Conservation (phyloP, 2,888 invertebrate species). For the Leptothorax acervorum region DNA sequence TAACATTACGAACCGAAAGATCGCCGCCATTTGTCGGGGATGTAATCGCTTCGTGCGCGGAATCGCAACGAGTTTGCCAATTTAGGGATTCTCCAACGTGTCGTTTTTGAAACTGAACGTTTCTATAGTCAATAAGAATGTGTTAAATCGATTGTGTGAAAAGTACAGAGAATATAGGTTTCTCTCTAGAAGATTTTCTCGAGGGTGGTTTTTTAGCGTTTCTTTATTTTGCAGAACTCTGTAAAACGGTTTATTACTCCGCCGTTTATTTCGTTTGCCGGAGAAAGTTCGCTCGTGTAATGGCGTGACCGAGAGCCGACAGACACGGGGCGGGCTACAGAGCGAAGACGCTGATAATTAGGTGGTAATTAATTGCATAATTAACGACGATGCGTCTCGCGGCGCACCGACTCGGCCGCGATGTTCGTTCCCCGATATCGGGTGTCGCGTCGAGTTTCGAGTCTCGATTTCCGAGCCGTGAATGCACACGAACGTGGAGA, state of each 20-base stretch:
- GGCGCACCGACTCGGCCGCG: conserved; percentile 57
- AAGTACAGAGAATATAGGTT: neutral
- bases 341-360: conserved; percentile 79
- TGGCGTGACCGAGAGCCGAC: conserved; percentile 37
- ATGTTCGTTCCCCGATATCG: conserved; percentile 43
- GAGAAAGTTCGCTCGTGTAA: neutral
- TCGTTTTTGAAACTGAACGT: neutral
- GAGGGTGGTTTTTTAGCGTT: neutral
- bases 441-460: conserved; percentile 56
- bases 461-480: conserved; percentile 17
- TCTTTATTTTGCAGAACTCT: neutral
- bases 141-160: neutral
- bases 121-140: neutral
- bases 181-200: neutral
- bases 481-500: neutral
- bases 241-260: neutral
- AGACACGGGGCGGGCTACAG: conserved; percentile 57
- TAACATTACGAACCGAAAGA: conserved; percentile 3
- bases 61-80: neutral
- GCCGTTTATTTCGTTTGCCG: neutral
- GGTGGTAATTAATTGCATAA: conserved; percentile 83
- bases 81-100: neutral
- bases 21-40: conserved; percentile 29
- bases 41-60: neutral
- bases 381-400: conserved; percentile 75